A percentile compares a stretch with the other conserved stretches of the same genome.
phyloP scores from a whole-genome alignment of 2,797 vertebrate species.

The Enteromius fasciolatus region DNA sequence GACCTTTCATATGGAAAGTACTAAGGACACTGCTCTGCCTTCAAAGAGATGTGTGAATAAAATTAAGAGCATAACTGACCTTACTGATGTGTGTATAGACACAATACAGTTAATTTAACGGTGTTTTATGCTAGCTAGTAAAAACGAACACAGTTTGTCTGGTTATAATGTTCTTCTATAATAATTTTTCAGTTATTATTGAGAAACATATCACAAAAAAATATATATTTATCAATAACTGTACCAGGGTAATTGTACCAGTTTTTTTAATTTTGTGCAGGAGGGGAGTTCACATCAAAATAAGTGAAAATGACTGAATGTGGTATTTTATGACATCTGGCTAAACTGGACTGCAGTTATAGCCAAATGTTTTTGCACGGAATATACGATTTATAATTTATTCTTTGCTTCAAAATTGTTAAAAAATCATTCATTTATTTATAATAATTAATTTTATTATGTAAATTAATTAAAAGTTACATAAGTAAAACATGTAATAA shows the following conservation, averaged over 20 bases:
- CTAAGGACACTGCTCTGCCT: constrained; percentile 54
- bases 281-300: background rate
- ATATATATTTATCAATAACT: background rate
- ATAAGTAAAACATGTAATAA: background rate
- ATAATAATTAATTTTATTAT: background rate
- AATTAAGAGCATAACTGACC: constrained; percentile 26
- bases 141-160: background rate
- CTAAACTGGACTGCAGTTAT: background rate
- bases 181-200: background rate
- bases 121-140: background rate
- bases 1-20: constrained; percentile 81
- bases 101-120: background rate
- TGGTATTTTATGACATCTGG: background rate
- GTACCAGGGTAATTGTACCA: background rate
- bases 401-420: background rate
- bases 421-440: background rate
- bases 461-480: background rate
- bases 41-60: constrained; percentile 46
- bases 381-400: background rate
- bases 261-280: background rate
- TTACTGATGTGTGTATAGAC: background rate
- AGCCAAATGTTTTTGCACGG: background rate
- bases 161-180: background rate
- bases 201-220: background rate
- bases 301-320: background rate